These are phyloP conservation scores for Oikopleura vanhoeffeni DNA, from an alignment of 23 tunicate genomes.

Conservation along the genomic window DNA sequence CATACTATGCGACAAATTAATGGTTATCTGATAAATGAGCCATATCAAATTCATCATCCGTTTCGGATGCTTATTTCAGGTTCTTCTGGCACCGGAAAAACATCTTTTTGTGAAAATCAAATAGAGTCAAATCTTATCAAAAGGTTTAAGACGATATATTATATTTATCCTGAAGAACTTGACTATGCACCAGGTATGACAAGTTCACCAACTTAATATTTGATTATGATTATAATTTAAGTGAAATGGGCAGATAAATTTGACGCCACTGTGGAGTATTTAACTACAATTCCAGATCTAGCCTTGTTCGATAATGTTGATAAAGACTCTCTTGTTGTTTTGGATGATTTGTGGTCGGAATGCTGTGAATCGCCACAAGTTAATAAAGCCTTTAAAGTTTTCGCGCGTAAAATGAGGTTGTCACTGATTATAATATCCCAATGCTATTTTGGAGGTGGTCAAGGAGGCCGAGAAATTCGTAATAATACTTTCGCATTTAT, in stretches of 20 bases:
- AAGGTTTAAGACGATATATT: background rate
- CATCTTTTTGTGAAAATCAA: background rate
- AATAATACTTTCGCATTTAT: too few relatives aligned
- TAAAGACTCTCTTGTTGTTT: background rate
- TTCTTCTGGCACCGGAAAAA: background rate
- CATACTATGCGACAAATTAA: too few relatives aligned
- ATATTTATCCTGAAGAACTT: background rate
- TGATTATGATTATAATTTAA: too few relatives aligned
- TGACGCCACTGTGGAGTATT: background rate
- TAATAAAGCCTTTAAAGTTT: background rate
- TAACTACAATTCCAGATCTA: background rate
- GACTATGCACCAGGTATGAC: background rate
- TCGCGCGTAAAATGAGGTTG: background rate
- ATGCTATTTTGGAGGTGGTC: background rate
- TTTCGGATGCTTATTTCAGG: background rate
- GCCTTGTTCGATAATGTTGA: background rate
- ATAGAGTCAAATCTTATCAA: background rate
- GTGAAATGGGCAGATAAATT: background rate
- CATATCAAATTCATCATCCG: background rate
- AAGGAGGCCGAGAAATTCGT: background rate
- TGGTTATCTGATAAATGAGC: background rate
- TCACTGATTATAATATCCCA: background rate
- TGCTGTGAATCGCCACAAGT: background rate
- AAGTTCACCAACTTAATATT: too few relatives aligned
- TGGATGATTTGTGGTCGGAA: background rate